phyloP scores from a whole-genome alignment of 1,140 invertebrate species.

The Hylaeus volcanicus region DNA sequence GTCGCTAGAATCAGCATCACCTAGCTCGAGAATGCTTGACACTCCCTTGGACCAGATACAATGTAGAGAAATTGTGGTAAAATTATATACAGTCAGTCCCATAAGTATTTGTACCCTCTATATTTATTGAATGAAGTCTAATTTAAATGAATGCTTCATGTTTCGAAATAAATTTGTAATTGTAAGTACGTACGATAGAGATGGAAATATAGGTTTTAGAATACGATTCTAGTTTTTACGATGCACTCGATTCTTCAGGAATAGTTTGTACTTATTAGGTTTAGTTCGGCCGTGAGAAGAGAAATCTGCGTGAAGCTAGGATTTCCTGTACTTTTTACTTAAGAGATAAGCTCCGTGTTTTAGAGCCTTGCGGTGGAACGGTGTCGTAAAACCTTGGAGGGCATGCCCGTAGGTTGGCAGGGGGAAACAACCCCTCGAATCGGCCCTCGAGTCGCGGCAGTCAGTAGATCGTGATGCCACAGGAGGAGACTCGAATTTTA shows the following conservation, averaged over 20 bases:
- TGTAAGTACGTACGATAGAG: too few relatives aligned
- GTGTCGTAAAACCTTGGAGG: constrained; percentile 68
- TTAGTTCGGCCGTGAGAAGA: constrained; percentile 48
- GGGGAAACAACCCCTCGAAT: constrained; percentile 69
- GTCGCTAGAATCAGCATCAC: too few relatives aligned
- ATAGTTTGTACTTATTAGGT: constrained; percentile 56
- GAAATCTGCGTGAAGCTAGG: constrained; percentile 54
- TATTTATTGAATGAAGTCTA: too few relatives aligned
- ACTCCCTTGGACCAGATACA: too few relatives aligned
- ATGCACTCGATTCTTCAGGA: background rate
- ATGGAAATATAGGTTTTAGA: too few relatives aligned
- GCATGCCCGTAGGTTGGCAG: constrained; percentile 53
- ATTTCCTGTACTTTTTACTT: constrained; percentile 67
- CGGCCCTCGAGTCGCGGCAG: constrained; percentile 52
- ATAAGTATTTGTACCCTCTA: too few relatives aligned
- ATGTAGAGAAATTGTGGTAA: too few relatives aligned
- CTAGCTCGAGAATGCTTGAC: too few relatives aligned
- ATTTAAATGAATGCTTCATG: too few relatives aligned
- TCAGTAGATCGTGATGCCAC: constrained; percentile 49
- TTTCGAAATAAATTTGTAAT: too few relatives aligned
- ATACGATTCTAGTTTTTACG: too few relatives aligned
- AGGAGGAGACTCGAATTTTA: constrained; percentile 55
- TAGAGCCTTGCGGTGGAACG: constrained; percentile 62
- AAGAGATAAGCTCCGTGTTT: constrained; percentile 72
- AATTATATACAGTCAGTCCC: too few relatives aligned